Conservation (phyloP, 2,113 vertebrate species). For the Ageneiosus marmoratus region DNA sequence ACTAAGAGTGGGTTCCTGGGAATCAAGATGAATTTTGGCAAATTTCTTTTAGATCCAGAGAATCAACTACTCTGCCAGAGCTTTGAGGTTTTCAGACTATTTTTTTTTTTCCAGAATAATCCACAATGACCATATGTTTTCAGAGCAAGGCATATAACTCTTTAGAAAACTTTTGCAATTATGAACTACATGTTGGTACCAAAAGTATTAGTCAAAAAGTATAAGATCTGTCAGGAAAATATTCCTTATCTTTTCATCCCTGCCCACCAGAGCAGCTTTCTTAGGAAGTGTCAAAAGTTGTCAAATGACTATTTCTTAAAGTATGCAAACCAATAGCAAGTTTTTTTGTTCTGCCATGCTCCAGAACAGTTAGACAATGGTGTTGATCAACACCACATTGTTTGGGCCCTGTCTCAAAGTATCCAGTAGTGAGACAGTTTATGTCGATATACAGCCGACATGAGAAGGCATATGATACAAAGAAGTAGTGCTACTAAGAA, state of each 20-base stretch:
- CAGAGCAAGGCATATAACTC: slow-evolving; percentile 40
- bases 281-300: background rate
- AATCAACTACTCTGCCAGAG: slow-evolving; percentile 29
- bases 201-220: background rate
- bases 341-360: background rate
- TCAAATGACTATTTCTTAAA: background rate
- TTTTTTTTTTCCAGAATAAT: slow-evolving; percentile 40
- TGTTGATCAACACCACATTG: background rate
- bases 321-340: background rate
- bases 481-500: background rate
- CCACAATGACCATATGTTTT: slow-evolving; percentile 46
- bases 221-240: background rate
- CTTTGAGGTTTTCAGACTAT: slow-evolving; percentile 36
- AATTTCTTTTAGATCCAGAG: slow-evolving; percentile 31
- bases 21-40: slow-evolving; percentile 32
- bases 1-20: background rate
- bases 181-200: background rate
- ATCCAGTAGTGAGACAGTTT: background rate
- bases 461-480: background rate
- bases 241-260: background rate
- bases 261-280: background rate
- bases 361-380: background rate
- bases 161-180: slow-evolving; percentile 20
- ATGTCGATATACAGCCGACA: background rate
- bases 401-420: background rate